A percentile compares a stretch with the other conserved stretches of the same genome.
Evolutionary conservation across 1,140 invertebrate species (phyloP).

Genomic region (Globodera rostochiensis): DNA sequence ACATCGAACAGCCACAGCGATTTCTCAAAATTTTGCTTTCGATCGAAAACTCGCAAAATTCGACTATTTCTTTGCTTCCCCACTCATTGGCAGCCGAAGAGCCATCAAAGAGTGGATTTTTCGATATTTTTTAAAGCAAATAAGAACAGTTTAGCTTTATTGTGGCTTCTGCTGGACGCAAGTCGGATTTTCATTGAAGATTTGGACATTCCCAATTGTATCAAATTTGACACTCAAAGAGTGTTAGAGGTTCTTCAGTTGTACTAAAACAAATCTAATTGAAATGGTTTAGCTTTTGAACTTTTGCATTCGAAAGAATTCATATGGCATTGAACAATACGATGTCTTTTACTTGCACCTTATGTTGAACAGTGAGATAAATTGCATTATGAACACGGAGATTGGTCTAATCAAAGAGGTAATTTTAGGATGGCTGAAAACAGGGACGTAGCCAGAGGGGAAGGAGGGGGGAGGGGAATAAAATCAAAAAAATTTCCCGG

Average conservation of each 20-base stretch:
- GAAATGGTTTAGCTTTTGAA: conserved; percentile 33
- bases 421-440: no score
- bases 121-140: conserved; percentile 8
- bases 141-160: conserved; percentile 30
- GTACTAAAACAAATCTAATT: neutral
- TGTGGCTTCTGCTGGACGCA: conserved; percentile 42
- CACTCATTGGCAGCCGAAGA: conserved; percentile 1
- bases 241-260: conserved; percentile 38
- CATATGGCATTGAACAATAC: conserved; percentile 41
- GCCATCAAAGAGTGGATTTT: neutral
- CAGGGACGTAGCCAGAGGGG: no score
- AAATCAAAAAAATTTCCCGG: no score
- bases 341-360: conserved; percentile 42
- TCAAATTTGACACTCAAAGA: conserved; percentile 40
- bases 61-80: conserved; percentile 9
- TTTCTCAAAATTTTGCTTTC: conserved; percentile 28
- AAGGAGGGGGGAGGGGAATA: no score
- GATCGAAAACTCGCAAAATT: neutral
- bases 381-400: conserved; percentile 43
- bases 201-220: conserved; percentile 26
- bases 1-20: conserved; percentile 40
- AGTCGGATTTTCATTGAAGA: conserved; percentile 33
- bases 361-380: conserved; percentile 42
- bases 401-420: conserved; percentile 35
- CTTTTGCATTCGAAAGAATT: conserved; percentile 43